phyloP scores from a whole-genome alignment of 2,113 vertebrate species.

The Columba janthina region DNA sequence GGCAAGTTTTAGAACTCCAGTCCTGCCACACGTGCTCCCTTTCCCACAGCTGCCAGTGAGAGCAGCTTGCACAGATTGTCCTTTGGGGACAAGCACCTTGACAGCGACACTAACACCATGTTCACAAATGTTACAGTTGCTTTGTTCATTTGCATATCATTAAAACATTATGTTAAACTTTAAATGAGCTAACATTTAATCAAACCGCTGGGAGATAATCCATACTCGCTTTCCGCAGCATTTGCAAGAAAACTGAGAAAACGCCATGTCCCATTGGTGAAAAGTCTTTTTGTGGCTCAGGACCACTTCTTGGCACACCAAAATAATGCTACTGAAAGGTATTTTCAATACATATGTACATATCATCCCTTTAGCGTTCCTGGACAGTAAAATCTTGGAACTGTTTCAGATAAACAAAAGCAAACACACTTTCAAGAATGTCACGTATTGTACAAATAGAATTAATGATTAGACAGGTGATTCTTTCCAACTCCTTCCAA shows the following conservation, averaged over 20 bases:
- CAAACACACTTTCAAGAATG: neutral
- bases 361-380: neutral
- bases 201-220: neutral
- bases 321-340: neutral
- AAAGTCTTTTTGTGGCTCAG: neutral
- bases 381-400: neutral
- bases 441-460: neutral
- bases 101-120: neutral
- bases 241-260: neutral
- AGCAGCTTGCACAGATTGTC: no score
- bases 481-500: neutral
- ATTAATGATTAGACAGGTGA: neutral
- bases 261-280: rapidly evolving
- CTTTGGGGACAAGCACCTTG: neutral
- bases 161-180: neutral
- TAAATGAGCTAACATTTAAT: neutral
- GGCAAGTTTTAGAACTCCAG: no score
- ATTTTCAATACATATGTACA: neutral
- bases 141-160: neutral
- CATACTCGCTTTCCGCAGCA: neutral
- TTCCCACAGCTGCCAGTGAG: neutral
- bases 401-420: neutral
- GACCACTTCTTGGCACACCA: neutral
- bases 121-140: neutral
- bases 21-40: neutral